A percentile compares a stretch with the other conserved stretches of the same genome.
Conservation (phyloP, 2,113 vertebrate species). For the Hassar affinis region DNA sequence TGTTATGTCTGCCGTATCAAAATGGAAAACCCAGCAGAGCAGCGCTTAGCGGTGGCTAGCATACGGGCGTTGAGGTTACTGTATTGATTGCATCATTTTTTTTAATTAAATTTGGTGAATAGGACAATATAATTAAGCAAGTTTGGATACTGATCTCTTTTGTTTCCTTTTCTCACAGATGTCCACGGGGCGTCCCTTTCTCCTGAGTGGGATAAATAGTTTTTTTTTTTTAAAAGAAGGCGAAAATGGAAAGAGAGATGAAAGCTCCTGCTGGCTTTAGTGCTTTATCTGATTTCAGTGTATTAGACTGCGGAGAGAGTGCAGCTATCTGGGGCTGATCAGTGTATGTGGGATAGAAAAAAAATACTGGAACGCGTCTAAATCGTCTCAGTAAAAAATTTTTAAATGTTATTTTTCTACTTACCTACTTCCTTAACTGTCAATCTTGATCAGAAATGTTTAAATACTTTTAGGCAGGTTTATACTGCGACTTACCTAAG, state of each 20-base stretch:
- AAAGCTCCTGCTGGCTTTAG: constrained; percentile 38
- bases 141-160: not conserved
- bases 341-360: constrained; percentile 51
- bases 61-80: not conserved
- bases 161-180: not conserved
- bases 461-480: constrained; percentile 59
- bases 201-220: not conserved
- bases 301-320: constrained; percentile 56
- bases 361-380: constrained; percentile 59
- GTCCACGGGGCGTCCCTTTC: not conserved
- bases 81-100: not conserved
- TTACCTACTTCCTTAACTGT: constrained; percentile 56
- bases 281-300: constrained; percentile 38
- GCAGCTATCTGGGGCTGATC: constrained; percentile 57
- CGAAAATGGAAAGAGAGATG: constrained; percentile 7
- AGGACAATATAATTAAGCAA: not conserved
- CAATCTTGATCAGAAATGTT: constrained; percentile 66
- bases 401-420: constrained; percentile 60
- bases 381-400: constrained; percentile 65
- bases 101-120: not conserved
- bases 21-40: not conserved
- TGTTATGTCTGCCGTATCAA: constrained; percentile 32
- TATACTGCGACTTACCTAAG: constrained; percentile 33
- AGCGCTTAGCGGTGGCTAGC: not conserved
- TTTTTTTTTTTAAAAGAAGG: not conserved